These are phyloP conservation scores for Manis crassicaudata DNA, from an alignment of 2,797 vertebrate species.

Conservation along the genomic window DNA sequence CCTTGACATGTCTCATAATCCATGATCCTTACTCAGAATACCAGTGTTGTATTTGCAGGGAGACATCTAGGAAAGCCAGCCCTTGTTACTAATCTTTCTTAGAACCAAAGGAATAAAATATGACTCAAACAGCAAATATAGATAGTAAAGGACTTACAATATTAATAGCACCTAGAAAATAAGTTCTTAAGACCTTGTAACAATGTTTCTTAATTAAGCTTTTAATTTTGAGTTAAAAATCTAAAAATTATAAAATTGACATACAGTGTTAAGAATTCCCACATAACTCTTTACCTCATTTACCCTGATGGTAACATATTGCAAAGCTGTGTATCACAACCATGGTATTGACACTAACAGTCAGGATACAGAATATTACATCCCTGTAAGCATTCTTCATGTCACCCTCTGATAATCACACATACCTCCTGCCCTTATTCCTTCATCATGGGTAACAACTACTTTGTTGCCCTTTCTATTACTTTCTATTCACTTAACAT, in stretches of 20 bases:
- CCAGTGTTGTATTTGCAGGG: background rate
- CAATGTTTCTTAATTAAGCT: background rate
- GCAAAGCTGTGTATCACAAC: rapidly evolving
- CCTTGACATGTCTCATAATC: background rate
- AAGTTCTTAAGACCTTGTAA: background rate
- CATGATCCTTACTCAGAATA: background rate
- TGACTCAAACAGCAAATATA: background rate
- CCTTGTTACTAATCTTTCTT: background rate
- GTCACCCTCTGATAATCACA: background rate
- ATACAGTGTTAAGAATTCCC: background rate
- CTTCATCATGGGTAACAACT: no score
- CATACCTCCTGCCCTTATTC: background rate
- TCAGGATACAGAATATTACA: background rate
- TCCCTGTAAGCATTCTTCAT: background rate
- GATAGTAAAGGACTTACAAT: background rate
- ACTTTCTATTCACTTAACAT: background rate
- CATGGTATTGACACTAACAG: background rate
- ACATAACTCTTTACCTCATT: background rate
- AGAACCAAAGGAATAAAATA: background rate
- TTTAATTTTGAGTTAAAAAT: background rate
- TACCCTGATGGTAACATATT: background rate
- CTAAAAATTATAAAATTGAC: background rate
- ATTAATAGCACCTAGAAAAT: background rate
- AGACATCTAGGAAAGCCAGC: background rate
- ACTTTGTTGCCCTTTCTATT: background rate